Base-by-base conservation (phyloP, 2,888 invertebrate genomes). In the Thera britannica region DNA sequence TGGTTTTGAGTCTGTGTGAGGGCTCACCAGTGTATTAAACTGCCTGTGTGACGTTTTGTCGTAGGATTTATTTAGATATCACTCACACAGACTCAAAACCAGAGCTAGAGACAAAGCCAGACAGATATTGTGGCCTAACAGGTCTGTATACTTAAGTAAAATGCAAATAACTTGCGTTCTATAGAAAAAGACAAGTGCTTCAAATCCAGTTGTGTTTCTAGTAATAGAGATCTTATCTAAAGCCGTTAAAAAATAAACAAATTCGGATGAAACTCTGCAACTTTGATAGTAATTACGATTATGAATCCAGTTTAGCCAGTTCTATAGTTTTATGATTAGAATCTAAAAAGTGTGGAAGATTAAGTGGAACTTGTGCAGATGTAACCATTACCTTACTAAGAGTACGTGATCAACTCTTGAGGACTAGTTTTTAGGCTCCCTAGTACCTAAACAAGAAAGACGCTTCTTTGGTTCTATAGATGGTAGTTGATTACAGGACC, bases 251-350 rank as follows among this genome's bases (percentile, higher is more conserved):
- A 44, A 57, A 59, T 56, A 63, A 61, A 69, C 57, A 66, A 70
- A 63, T 68, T 71, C 61, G 62, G 46, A 67, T 55, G 65, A 57
- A 72, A 64, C 57, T 59, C 51, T 48, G 35, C 64, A 41, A 51
- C 56, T 48, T 9, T 68, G 71, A 74, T 74, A 64, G 52, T 55
- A 61, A 71, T 68, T 72, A 68, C 41, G 74, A 74, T 72, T 65
- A 72, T 46, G 52, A n/a, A 54, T 46, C 62, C 12, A 8, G 61
- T 12, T 60, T 35, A 34, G 12, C 44, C 12, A 38, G 61, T 65
- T 65, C 57, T 70, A 67, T 70, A 71, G 68, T 70, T 68, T 12
- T 52, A 49, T n/a, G 72, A 71, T 72, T 35, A 59, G 35, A 70
- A 71, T 72, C 71, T 71, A 41, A 58, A 36, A 58, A 49, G 34